Evolutionary conservation across 2,888 invertebrate species (phyloP).

Genomic region (Drosophila neonasuta): DNA sequence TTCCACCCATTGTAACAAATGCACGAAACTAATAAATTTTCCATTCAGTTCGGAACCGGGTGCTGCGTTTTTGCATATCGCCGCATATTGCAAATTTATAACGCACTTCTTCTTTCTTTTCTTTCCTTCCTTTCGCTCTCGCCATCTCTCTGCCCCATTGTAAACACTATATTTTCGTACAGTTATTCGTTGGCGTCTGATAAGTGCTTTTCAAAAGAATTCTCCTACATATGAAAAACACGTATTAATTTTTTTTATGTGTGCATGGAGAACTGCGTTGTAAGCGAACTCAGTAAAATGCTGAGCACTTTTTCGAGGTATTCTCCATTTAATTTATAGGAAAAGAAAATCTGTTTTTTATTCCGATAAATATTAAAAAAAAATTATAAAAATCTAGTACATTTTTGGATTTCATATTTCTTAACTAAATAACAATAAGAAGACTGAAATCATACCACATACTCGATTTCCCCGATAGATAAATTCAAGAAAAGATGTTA

Average conservation of each 20-base stretch:
- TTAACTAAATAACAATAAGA: too few relatives aligned
- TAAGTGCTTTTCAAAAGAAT: conserved; percentile 44
- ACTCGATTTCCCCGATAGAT: too few relatives aligned
- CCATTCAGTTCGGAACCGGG: conserved; percentile 43
- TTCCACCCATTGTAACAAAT: conserved; percentile 16
- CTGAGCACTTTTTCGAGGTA: too few relatives aligned
- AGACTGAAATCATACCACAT: too few relatives aligned
- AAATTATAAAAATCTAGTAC: too few relatives aligned
- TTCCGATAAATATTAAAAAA: too few relatives aligned
- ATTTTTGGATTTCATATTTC: too few relatives aligned
- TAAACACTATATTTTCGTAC: background rate
- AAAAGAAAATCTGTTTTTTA: too few relatives aligned
- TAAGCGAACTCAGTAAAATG: conserved; percentile 17
- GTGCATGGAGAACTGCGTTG: conserved; percentile 13
- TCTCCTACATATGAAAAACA: conserved; percentile 21
- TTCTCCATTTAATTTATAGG: too few relatives aligned
- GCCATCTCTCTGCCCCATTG: background rate
- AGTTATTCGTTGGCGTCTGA: conserved; percentile 14
- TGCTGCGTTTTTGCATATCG: conserved; percentile 45
- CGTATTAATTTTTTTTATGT: conserved; percentile 15
- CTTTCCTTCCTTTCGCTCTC: background rate
- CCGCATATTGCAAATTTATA: conserved; percentile 45
- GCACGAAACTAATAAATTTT: conserved; percentile 48
- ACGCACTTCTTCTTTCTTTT: conserved; percentile 4
- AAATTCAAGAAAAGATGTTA: too few relatives aligned